Evolutionary conservation across 2,113 vertebrate genomes (phyloP), one percentile per base, ranked within the genome.

Genomic region (Cololabis saira): DNA sequence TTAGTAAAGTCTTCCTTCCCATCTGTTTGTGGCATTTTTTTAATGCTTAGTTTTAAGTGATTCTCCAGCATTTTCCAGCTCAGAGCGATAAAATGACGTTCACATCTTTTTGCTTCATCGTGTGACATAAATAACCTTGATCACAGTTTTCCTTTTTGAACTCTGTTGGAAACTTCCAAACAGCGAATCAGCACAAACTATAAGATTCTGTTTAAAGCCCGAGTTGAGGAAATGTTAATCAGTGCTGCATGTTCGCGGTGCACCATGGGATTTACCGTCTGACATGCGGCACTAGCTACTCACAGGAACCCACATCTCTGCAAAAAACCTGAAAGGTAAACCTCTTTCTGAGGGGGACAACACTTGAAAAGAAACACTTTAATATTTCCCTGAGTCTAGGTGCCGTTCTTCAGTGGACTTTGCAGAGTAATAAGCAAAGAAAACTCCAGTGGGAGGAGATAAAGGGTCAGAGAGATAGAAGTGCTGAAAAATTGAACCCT

Each of bases 111-210:
- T 56, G 63, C 51, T 63, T 19, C 80, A 79, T 65, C 61, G 61
- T 67, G 48, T 64, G 49, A 62, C 47, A 58, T 76, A 58, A 74
- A 86, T 86, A 78, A 80, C 71, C 83, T 76, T 84, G 77, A 85
- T 82, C 6, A 9, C 58, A 69, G 50, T 87, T 87, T 86, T 82
- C 83, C 82, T 80, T 62, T 89, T 76, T 30, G 71, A 80, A 67
- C 61, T 80, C 44, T 27, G 45, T 15, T 15, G 51, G 27, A 33
- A 40, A 68, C 64, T 68, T 66, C 44, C 30, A 27, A 52, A 62
- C 59, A 17, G 61, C 63, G 82, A 86, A 80, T 77, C 78, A 68
- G 33, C 55, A 45, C 76, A 68, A 82, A 78, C 56, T 52, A 56
- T 30, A 64, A 73, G 44, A 41, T 61, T 74, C 40, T 62, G 54